phyloP scores from a whole-genome alignment of 2,888 invertebrate genomes.

The Helicoverpa assulta region DNA sequence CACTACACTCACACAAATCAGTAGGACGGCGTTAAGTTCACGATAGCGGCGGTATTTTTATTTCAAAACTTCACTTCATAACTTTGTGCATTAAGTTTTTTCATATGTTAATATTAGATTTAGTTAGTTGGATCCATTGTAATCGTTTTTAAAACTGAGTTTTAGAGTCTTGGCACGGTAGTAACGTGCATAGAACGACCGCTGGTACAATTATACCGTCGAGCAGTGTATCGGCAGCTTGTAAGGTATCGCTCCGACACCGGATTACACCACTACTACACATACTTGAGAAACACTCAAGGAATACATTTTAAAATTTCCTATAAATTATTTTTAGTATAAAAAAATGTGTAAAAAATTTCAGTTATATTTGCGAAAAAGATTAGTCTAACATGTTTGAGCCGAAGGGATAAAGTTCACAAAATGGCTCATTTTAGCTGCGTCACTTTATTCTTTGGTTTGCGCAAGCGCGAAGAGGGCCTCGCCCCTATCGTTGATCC shows the following conservation, averaged over 20 bases:
- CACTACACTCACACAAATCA: conserved; percentile 16
- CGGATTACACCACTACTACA: conserved; percentile 9
- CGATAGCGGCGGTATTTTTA: background rate
- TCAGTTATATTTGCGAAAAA: conserved; percentile 3
- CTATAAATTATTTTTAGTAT: background rate
- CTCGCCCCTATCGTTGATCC: conserved; percentile 70
- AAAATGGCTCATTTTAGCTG: conserved; percentile 58
- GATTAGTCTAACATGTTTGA: conserved; percentile 38
- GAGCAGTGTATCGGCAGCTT: conserved; percentile 9
- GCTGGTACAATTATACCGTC: conserved; percentile 33
- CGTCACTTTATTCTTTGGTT: conserved; percentile 28
- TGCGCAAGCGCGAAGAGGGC: conserved; percentile 64
- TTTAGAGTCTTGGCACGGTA: conserved; percentile 7
- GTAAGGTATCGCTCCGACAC: conserved; percentile 1
- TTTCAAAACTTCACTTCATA: conserved; percentile 6
- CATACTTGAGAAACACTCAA: background rate
- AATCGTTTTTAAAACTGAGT: background rate
- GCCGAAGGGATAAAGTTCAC: conserved; percentile 53
- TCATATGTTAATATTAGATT: background rate
- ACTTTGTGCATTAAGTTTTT: background rate
- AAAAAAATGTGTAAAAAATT: background rate
- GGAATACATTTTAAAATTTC: background rate
- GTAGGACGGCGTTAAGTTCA: background rate
- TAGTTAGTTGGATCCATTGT: background rate
- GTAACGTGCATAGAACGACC: background rate